Conservation (phyloP, 1,140 invertebrate species). For the Neocloeon triangulifer region DNA sequence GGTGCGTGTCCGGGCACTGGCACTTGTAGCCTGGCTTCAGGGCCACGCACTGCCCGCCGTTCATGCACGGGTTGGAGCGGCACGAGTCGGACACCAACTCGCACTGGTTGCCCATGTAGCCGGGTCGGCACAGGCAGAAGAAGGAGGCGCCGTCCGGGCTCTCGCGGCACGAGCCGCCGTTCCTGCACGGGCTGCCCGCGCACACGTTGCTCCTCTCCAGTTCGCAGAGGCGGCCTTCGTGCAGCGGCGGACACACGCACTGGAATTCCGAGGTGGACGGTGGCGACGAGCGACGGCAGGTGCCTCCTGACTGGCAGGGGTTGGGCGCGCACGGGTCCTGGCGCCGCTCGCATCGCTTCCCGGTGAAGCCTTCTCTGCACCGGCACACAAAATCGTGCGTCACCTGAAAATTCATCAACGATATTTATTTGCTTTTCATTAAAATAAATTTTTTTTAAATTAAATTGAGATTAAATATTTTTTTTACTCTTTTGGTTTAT, state of each 20-base stretch:
- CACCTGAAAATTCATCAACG: no score
- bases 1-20: constrained; percentile 54
- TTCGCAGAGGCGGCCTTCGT: constrained; percentile 68
- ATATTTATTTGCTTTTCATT: no score
- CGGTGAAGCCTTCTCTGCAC: constrained; percentile 55
- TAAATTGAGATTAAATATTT: no score
- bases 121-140: constrained; percentile 73
- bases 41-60: constrained; percentile 63
- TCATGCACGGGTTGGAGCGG: constrained; percentile 68
- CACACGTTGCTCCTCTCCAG: constrained; percentile 60
- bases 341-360: constrained; percentile 52
- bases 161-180: constrained; percentile 72
- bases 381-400: constrained; percentile 53
- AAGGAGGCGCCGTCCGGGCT: constrained; percentile 64
- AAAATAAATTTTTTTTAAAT: no score
- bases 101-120: constrained; percentile 70
- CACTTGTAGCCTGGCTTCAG: constrained; percentile 67
- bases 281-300: constrained; percentile 58
- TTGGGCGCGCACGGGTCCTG: constrained; percentile 81
- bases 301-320: constrained; percentile 58
- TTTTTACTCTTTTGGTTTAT: no score
- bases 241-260: constrained; percentile 49
- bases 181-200: constrained; percentile 60
- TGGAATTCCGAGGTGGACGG: constrained; percentile 61
- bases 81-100: constrained; percentile 64